A percentile compares a stretch with the other conserved stretches of the same genome.
phyloP scores from a whole-genome alignment of 2,888 invertebrate species.

The Agrotis puta region DNA sequence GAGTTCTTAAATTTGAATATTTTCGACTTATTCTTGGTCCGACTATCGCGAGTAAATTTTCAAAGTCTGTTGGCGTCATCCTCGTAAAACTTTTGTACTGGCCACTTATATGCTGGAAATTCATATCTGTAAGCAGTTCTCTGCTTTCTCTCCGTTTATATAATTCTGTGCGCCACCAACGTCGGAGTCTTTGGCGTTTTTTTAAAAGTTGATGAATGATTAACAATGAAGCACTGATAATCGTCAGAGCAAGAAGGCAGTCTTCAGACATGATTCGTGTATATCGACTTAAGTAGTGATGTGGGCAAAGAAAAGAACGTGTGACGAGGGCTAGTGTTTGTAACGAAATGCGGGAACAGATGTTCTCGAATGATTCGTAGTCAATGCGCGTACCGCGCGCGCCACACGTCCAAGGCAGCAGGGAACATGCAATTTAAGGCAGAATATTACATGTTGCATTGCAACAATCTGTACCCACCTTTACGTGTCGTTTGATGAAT shows the following conservation, averaged over 20 bases:
- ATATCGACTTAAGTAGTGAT: constrained; percentile 13
- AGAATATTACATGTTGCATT: constrained; percentile 11
- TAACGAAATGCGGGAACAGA: constrained; percentile 20
- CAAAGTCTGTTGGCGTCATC: constrained; percentile 17
- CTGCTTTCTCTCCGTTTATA: constrained; percentile 35
- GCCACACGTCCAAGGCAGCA: constrained; percentile 23
- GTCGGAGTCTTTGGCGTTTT: constrained; percentile 30
- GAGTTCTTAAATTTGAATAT: constrained; percentile 16
- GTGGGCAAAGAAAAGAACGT: constrained; percentile 13
- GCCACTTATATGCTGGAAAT: constrained; percentile 31
- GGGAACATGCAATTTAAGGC: background rate
- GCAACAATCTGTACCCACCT: constrained; percentile 9
- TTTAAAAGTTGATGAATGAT: constrained; percentile 6
- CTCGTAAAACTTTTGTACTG: constrained; percentile 26
- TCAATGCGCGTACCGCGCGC: constrained; percentile 38
- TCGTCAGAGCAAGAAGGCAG: background rate
- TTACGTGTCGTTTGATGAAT: too few species aligned
- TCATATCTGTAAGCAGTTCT: constrained; percentile 34
- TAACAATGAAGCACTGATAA: background rate
- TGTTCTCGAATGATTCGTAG: constrained; percentile 31
- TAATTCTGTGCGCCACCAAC: constrained; percentile 28
- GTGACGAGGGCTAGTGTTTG: constrained; percentile 13
- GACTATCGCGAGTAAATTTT: constrained; percentile 14
- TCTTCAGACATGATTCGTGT: constrained; percentile 14
- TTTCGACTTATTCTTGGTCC: constrained; percentile 12